Evolutionary conservation across 1,140 invertebrate species (phyloP).

Genomic region (Apis cerana): DNA sequence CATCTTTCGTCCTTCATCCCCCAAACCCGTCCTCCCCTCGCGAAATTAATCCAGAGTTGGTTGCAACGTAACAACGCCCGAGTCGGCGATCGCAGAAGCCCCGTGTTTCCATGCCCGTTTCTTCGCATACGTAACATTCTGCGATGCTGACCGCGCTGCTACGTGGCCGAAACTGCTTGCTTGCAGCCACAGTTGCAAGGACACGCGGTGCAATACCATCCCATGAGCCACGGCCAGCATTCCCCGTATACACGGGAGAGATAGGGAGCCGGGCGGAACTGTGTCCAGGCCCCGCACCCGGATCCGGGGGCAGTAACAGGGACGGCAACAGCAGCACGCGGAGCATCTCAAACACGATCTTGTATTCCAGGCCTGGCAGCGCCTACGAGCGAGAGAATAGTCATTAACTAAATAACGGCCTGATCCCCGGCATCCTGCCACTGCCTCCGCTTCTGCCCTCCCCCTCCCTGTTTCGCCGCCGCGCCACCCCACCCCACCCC

Average conservation of each 20-base stretch:
- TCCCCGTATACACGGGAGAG: slow-evolving; percentile 32
- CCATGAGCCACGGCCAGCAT: slow-evolving; percentile 48
- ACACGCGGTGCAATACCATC: slow-evolving; percentile 50
- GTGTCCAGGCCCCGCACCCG: slow-evolving; percentile 68
- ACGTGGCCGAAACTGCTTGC: slow-evolving; percentile 48
- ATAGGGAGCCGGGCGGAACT: slow-evolving; percentile 57
- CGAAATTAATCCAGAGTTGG: too few species aligned
- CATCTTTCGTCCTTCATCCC: too few species aligned
- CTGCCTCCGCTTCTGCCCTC: slow-evolving; percentile 34
- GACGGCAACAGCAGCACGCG: slow-evolving; percentile 63
- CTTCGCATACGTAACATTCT: slow-evolving; percentile 45
- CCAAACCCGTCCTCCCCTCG: too few species aligned
- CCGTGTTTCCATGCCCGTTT: neutral
- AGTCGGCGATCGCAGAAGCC: neutral
- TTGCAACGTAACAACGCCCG: too few species aligned
- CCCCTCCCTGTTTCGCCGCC: too few species aligned
- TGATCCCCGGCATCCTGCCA: slow-evolving; percentile 53
- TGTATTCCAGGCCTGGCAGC: slow-evolving; percentile 74
- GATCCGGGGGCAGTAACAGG: slow-evolving; percentile 67
- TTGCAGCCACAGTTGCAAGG: slow-evolving; percentile 18
- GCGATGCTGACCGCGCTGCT: slow-evolving; percentile 34
- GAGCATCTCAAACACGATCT: slow-evolving; percentile 80
- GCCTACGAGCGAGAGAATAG: slow-evolving; percentile 76
- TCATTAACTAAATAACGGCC: slow-evolving; percentile 79
- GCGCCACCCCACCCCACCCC: neutral